Evolutionary conservation across 2,797 vertebrate species (phyloP).

Genomic region (Chelon labrosus): DNA sequence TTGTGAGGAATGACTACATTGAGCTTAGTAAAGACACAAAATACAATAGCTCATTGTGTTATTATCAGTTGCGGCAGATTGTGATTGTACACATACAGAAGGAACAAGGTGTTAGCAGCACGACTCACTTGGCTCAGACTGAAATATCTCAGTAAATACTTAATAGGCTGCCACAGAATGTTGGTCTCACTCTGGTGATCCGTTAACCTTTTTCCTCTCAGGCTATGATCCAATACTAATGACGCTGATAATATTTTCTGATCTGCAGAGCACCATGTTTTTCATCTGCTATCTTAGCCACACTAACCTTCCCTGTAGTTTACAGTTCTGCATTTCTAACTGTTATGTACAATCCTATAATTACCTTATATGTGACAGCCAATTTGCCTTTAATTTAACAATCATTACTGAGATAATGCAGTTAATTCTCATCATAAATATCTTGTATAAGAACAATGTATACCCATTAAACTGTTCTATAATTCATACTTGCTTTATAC

Average conservation of each 20-base stretch:
- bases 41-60: background rate
- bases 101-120: background rate
- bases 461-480: too few relatives aligned
- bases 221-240: background rate
- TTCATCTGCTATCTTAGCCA: too few relatives aligned
- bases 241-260: background rate
- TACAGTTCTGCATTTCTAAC: too few relatives aligned
- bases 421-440: too few relatives aligned
- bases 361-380: too few relatives aligned
- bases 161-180: background rate
- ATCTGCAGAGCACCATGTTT: too few relatives aligned
- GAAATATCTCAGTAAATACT: background rate
- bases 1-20: slow-evolving; percentile 31
- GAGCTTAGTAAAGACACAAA: slow-evolving; percentile 19
- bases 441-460: too few relatives aligned
- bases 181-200: background rate
- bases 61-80: background rate
- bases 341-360: too few relatives aligned
- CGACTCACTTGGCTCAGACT: background rate
- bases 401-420: too few relatives aligned
- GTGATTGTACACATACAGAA: background rate
- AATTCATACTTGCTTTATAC: too few relatives aligned
- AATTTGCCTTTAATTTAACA: too few relatives aligned
- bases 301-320: too few relatives aligned
- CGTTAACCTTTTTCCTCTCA: background rate